A percentile compares a stretch with the other conserved stretches of the same genome.
Conservation (phyloP, 30 jellyfish, hydroid and myxozoan species). For the Hydractinia echinata region DNA sequence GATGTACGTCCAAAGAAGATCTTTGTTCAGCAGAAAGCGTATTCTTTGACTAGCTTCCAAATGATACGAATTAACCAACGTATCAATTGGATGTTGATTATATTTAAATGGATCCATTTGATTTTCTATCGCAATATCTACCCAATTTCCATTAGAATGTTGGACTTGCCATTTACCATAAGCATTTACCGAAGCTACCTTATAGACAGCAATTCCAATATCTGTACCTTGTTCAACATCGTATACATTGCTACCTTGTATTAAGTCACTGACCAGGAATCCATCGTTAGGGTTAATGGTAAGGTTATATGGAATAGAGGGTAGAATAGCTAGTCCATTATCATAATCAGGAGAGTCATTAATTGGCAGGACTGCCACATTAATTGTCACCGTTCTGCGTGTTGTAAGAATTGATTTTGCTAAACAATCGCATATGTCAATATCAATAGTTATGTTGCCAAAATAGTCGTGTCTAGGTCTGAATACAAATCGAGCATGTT, state of each 20-base stretch:
- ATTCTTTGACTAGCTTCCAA: slow-evolving; percentile 42
- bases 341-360: slow-evolving; percentile 44
- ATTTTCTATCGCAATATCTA: slow-evolving; percentile 18
- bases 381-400: slow-evolving; percentile 6
- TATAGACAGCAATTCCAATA: slow-evolving; percentile 57
- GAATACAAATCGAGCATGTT: slow-evolving; percentile 19
- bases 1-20: slow-evolving; percentile 41
- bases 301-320: slow-evolving; percentile 59
- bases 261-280: slow-evolving; percentile 37
- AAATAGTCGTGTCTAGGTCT: slow-evolving; percentile 19
- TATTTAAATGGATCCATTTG: slow-evolving; percentile 10
- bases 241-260: background rate
- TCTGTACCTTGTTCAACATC: slow-evolving; percentile 44
- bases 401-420: background rate
- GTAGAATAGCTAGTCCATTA: slow-evolving; percentile 18
- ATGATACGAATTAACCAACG: background rate
- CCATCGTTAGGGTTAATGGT: slow-evolving; percentile 57
- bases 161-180: slow-evolving; percentile 61
- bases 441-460: slow-evolving; percentile 9
- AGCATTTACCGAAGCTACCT: slow-evolving; percentile 20
- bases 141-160: slow-evolving; percentile 38
- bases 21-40: slow-evolving; percentile 40
- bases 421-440: slow-evolving; percentile 24
- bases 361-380: slow-evolving; percentile 34
- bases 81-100: background rate